Evolutionary conservation across 2,797 vertebrate genomes (phyloP).

Genomic region (Gorsachius magnificus): DNA sequence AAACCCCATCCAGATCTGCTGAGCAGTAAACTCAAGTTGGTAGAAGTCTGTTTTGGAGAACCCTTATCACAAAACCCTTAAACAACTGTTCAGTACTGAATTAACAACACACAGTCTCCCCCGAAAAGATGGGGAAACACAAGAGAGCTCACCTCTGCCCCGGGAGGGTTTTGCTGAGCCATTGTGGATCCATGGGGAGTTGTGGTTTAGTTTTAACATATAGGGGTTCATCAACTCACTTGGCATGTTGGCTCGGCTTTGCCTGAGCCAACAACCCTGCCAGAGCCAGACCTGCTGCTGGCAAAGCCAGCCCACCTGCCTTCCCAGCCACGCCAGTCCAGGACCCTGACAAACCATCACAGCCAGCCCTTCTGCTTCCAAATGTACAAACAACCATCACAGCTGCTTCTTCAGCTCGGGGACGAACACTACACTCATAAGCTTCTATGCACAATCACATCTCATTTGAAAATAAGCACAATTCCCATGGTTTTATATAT

Average conservation of each 20-base stretch:
- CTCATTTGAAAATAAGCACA: background rate
- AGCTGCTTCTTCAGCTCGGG: background rate
- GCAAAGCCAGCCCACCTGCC: background rate
- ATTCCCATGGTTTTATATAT: background rate
- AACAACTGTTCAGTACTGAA: background rate
- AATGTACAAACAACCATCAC: background rate
- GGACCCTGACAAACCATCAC: background rate
- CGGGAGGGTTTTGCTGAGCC: background rate
- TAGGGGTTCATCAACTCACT: rapidly evolving
- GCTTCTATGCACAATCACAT: background rate
- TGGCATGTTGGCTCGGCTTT: rapidly evolving
- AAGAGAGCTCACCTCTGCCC: background rate
- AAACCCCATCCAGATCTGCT: background rate
- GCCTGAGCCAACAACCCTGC: background rate
- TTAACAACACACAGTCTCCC: background rate
- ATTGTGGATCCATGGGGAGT: rapidly evolving
- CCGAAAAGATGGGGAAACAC: background rate
- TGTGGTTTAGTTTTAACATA: background rate
- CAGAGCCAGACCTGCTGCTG: rapidly evolving
- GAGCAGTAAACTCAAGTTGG: background rate
- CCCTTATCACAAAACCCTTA: background rate
- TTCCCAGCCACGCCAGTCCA: background rate
- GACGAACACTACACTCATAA: background rate
- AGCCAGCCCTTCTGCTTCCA: background rate
- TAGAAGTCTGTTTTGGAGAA: background rate